A percentile compares a stretch with the other conserved stretches of the same genome.
phyloP scores from a whole-genome alignment of 2,797 vertebrate species.

The Cossypha caffra region DNA sequence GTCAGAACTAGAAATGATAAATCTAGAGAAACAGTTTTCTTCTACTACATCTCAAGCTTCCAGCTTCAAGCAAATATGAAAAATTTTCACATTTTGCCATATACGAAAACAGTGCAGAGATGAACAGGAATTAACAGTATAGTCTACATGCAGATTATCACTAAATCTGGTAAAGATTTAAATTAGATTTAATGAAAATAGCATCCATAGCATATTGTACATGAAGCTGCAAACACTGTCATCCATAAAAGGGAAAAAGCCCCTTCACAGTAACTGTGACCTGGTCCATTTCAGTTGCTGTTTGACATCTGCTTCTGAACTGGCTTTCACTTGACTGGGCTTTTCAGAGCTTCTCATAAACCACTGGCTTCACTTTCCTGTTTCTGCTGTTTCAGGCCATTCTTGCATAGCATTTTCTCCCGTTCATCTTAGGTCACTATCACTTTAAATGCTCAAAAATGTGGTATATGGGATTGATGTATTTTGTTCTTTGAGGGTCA shows the following conservation, averaged over 20 bases:
- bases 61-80: not conserved
- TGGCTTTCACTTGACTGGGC: not conserved
- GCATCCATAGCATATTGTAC: not conserved
- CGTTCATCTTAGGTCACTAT: not conserved
- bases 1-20: not conserved
- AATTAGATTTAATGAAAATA: not conserved
- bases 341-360: not conserved
- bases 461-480: not conserved
- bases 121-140: not conserved
- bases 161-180: not conserved
- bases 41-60: not conserved
- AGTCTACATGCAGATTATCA: not conserved
- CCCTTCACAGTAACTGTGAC: not conserved
- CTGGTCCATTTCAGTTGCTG: not conserved
- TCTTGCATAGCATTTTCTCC: not conserved
- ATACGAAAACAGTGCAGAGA: not conserved
- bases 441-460: not conserved
- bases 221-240: not conserved
- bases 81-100: not conserved
- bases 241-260: not conserved
- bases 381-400: not conserved
- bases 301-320: not conserved
- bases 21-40: not conserved
- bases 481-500: not conserved
- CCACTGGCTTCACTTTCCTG: not conserved